Evolutionary conservation across 2,797 vertebrate genomes (phyloP).

Genomic region (Lateolabrax maculatus): DNA sequence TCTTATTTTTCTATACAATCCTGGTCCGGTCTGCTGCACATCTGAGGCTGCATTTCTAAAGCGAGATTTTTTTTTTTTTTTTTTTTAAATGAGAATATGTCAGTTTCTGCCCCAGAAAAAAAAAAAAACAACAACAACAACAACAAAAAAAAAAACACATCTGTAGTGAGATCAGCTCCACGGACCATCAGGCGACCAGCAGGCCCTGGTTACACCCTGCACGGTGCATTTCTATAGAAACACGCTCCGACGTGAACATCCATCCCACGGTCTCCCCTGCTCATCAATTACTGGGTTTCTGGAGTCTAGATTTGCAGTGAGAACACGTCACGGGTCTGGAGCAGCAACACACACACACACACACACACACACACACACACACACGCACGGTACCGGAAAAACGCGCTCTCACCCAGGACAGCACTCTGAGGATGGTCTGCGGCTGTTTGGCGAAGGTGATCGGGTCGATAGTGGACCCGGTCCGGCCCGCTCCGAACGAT

Average conservation of each 20-base stretch:
- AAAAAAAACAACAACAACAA: too few relatives aligned
- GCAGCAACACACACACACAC: constrained; percentile 41
- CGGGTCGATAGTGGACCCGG: constrained; percentile 91
- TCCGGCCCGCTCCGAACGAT: constrained; percentile 94
- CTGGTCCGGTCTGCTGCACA: constrained; percentile 5
- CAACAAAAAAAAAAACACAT: too few relatives aligned
- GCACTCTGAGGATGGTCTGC: constrained; percentile 92
- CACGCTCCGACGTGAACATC: background rate
- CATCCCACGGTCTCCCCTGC: background rate
- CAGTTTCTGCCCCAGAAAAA: background rate
- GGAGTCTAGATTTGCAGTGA: constrained; percentile 52
- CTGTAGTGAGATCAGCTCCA: constrained; percentile 37
- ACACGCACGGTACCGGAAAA: constrained; percentile 11
- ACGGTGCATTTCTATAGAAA: constrained; percentile 1
- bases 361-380: constrained; percentile 13
- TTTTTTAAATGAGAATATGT: background rate
- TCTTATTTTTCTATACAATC: constrained; percentile 22
- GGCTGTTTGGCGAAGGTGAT: constrained; percentile 92
- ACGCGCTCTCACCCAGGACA: constrained; percentile 91
- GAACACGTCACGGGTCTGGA: constrained; percentile 70
- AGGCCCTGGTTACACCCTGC: constrained; percentile 72
- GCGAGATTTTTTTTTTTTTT: background rate
- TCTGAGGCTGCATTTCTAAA: background rate
- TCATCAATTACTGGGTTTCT: constrained; percentile 50
- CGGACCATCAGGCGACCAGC: constrained; percentile 52